Percentiles rank a stretch among this genome's conserved stretches.
These are phyloP conservation scores for Xestia rhomboidea DNA, from an alignment of 2,888 invertebrate genomes.

Conservation along the genomic window DNA sequence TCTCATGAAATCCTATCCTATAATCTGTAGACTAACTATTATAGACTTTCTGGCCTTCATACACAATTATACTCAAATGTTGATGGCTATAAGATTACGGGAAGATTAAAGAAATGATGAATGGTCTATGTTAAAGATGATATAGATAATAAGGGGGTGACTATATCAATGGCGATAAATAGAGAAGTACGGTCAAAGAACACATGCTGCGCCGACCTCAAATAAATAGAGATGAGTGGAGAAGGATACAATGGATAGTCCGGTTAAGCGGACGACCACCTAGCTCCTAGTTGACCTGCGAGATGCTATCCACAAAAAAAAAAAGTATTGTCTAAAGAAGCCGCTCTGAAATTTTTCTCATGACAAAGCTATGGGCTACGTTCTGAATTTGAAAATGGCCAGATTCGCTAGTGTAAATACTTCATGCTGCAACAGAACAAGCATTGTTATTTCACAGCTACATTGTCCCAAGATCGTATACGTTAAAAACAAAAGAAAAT, in stretches of 20 bases:
- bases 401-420: not conserved
- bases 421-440: not conserved
- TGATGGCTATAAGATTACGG: not conserved
- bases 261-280: no score
- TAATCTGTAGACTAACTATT: not conserved
- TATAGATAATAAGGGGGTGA: not conserved
- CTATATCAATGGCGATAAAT: not conserved
- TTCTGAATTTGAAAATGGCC: not conserved
- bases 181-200: not conserved
- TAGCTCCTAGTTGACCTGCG: no score
- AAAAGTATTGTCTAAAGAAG: not conserved
- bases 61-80: not conserved
- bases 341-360: not conserved
- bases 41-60: not conserved
- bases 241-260: no score
- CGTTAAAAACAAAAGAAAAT: slow-evolving; percentile 66
- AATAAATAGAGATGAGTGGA: not conserved
- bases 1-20: not conserved
- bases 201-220: not conserved
- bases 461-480: slow-evolving; percentile 42
- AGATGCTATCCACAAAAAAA: no score
- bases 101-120: not conserved
- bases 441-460: slow-evolving; percentile 35
- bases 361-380: not conserved
- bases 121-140: not conserved